Evolutionary conservation across 2,113 vertebrate species (phyloP).

Genomic region (Phylloscopus trochiloides): DNA sequence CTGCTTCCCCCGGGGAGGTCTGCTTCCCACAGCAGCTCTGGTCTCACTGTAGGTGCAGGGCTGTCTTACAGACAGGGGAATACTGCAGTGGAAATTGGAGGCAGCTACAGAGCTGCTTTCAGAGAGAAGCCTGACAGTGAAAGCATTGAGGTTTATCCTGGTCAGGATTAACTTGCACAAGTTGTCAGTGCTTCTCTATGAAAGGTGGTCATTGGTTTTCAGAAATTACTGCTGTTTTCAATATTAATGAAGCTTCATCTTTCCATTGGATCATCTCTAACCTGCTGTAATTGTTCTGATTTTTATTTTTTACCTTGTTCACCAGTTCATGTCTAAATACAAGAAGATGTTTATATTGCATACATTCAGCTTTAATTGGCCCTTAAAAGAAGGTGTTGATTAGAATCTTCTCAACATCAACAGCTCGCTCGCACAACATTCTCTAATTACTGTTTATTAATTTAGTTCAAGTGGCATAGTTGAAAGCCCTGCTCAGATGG

Average conservation of each 20-base stretch:
- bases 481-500: constrained; percentile 85
- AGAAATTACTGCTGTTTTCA: constrained; percentile 58
- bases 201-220: constrained; percentile 15
- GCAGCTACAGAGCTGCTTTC: constrained; percentile 57
- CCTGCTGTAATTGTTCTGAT: constrained; percentile 76
- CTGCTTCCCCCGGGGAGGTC: not conserved
- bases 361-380: constrained; percentile 85
- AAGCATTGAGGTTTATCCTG: not conserved
- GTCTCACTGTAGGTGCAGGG: not conserved
- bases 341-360: constrained; percentile 85
- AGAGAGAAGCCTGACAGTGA: constrained; percentile 40
- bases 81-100: constrained; percentile 42
- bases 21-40: not conserved
- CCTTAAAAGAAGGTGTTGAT: constrained; percentile 88
- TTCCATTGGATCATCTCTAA: constrained; percentile 61
- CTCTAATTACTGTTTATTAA: constrained; percentile 88
- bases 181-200: not conserved
- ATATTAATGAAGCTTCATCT: constrained; percentile 40
- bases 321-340: constrained; percentile 81
- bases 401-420: constrained; percentile 87
- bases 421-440: constrained; percentile 85
- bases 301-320: constrained; percentile 78
- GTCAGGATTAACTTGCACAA: constrained; percentile 11
- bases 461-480: constrained; percentile 87
- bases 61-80: not conserved